These are phyloP conservation scores for Jacana jacana DNA, from an alignment of 2,113 vertebrate genomes.

Conservation along the genomic window DNA sequence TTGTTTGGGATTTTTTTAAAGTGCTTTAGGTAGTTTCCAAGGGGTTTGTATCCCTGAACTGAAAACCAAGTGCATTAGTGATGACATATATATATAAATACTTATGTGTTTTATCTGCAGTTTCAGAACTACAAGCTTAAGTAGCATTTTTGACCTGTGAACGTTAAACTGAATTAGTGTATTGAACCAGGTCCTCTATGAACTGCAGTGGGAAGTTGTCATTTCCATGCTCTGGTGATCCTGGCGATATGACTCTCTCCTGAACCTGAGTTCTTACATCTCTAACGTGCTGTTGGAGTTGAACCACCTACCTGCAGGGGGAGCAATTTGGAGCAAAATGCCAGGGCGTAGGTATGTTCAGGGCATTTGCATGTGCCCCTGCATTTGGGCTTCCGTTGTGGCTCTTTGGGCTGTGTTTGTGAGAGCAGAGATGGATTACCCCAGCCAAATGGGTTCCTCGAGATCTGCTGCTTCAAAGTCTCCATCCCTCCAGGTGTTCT, in stretches of 20 bases:
- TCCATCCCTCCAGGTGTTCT: not conserved
- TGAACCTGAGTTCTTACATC: not conserved
- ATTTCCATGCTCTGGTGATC: not conserved
- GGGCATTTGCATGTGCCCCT: not conserved
- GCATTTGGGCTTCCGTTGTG: not conserved
- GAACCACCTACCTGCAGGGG: not conserved
- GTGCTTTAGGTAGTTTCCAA: not conserved
- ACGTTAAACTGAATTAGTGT: not conserved
- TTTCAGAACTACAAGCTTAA: not conserved
- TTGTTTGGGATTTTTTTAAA: not conserved
- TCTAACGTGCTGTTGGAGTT: not conserved
- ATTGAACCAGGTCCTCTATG: not conserved
- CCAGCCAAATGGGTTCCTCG: not conserved
- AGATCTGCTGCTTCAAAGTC: not conserved
- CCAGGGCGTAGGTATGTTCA: not conserved
- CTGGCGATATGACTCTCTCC: not conserved
- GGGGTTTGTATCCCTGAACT: not conserved
- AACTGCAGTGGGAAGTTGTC: not conserved
- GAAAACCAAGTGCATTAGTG: not conserved
- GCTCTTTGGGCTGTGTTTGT: not conserved
- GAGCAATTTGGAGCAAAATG: not conserved
- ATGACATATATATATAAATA: not conserved
- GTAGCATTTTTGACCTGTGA: not conserved
- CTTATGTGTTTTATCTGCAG: fast-evolving
- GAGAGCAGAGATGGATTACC: not conserved